Conservation (phyloP, 2,797 vertebrate species). For the Myotis myotis region DNA sequence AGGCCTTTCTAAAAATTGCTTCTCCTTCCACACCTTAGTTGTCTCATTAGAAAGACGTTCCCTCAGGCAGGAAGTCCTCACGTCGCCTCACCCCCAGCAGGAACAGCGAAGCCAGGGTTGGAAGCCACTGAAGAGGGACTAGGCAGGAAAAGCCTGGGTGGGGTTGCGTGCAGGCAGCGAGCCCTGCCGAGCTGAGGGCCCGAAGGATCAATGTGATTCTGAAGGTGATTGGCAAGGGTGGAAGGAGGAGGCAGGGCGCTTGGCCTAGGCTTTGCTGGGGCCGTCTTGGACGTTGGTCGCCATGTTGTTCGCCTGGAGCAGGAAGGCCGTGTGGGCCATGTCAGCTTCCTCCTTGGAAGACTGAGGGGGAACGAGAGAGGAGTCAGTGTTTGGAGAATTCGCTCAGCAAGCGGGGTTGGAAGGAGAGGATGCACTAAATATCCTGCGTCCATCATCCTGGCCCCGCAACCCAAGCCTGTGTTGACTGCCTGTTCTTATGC, state of each 20-base stretch:
- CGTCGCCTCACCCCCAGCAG: neutral
- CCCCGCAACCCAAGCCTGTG: neutral
- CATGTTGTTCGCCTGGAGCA: conserved; percentile 73
- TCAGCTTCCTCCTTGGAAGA: conserved; percentile 85
- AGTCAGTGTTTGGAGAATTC: neutral
- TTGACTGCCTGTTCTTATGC: neutral
- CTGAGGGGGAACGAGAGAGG: conserved; percentile 68
- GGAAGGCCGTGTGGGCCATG: conserved; percentile 81
- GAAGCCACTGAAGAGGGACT: neutral
- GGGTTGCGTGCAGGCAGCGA: neutral
- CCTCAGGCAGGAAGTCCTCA: neutral
- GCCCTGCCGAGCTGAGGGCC: neutral
- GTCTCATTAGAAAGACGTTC: neutral
- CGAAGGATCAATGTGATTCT: conserved; percentile 61
- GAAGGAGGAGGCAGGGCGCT: neutral
- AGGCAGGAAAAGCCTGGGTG: neutral
- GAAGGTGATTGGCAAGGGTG: conserved; percentile 40
- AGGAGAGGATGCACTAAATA: accelerated
- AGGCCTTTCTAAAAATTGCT: neutral
- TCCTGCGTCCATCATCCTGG: neutral
- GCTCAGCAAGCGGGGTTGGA: accelerated
- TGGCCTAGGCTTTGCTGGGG: conserved; percentile 22
- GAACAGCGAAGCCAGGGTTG: neutral
- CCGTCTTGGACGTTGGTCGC: accelerated
- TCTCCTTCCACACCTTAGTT: neutral